phyloP scores from a whole-genome alignment of 2,888 invertebrate species.

The Drosophila mercatorum region DNA sequence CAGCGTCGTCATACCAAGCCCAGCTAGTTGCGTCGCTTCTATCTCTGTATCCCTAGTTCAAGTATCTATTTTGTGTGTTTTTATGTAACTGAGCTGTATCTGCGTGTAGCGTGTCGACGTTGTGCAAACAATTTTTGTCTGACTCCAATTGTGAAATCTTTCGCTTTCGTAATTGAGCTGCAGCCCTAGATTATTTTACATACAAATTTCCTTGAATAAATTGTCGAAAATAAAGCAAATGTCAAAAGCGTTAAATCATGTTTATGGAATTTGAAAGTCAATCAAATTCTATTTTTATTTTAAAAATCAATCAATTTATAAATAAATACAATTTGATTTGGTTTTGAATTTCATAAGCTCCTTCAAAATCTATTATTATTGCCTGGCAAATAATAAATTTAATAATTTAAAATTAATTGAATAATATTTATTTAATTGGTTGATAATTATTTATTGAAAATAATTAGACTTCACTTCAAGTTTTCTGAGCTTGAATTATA shows the following conservation, averaged over 20 bases:
- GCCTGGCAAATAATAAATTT: no score
- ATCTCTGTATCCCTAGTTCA: slow-evolving; percentile 20
- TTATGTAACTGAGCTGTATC: slow-evolving; percentile 16
- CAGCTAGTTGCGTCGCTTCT: slow-evolving; percentile 19
- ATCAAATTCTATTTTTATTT: no score
- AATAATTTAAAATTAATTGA: no score
- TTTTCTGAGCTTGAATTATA: no score
- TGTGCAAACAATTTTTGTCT: slow-evolving; percentile 37
- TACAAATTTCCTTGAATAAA: neutral
- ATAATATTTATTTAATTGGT: no score
- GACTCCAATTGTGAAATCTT: slow-evolving; percentile 12
- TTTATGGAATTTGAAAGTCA: no score
- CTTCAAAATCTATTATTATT: no score
- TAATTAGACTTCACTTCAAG: no score
- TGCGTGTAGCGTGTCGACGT: slow-evolving; percentile 34
- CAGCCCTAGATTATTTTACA: slow-evolving; percentile 1
- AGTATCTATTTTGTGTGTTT: slow-evolving; percentile 27
- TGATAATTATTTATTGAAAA: no score
- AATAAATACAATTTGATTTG: neutral
- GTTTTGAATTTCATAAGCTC: neutral
- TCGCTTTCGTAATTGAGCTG: slow-evolving; percentile 36
- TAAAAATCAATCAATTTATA: no score
- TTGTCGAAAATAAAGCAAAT: no score
- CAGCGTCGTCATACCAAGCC: slow-evolving; percentile 51
- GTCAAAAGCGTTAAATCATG: no score